Evolutionary conservation across 2,797 vertebrate species (phyloP), one percentile per base, ranked within the genome.

Genomic region (Heteromormyrus szaboi): DNA sequence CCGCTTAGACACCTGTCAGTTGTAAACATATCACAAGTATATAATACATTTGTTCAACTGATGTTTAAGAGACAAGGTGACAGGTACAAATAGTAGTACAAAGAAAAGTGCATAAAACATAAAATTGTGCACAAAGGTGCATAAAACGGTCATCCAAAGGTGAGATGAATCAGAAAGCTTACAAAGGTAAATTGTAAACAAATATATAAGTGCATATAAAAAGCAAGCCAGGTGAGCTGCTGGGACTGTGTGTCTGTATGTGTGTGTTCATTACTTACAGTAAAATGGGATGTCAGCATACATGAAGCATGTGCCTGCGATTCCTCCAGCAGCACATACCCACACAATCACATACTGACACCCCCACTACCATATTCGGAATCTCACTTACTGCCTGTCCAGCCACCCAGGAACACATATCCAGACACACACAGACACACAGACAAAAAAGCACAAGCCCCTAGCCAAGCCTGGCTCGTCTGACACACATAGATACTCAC

Each of bases 401-500:
- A 50, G 41, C 41, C 2, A 22, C 48, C 22, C 54, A 68, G 22
- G 65, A 50, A 88, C 50, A 41, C 22, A 44, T 17, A 46, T 11
- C 44, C 33, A 88, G 51, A 62, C 33, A 87, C 48, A 62, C 25
- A 33, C 48, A 56, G 54, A n/a, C 84, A 48, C 89, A 44, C 46
- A 86, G 5, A 89, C 72, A 87, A n/a, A 79, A 22, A 88, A 22
- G 41, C 86, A 76, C 44, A 62, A 56, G 54, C 25, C 17, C 3
- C 62, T 33, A 33, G n/a, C 8, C 62, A 51, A 87, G 68, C 19
- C n/a, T 72, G 3, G 11, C 50, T 11, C 37, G 4, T 88, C 50
- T 6, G 11, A 37, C 4, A 79, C 11, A 2, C 33, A 14, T 29
- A 51, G 19, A 29, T 11, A 94, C 96, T 93, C 91, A 98, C 98